Conservation (phyloP, 2,888 invertebrate species). For the Flexamia atlantica region DNA sequence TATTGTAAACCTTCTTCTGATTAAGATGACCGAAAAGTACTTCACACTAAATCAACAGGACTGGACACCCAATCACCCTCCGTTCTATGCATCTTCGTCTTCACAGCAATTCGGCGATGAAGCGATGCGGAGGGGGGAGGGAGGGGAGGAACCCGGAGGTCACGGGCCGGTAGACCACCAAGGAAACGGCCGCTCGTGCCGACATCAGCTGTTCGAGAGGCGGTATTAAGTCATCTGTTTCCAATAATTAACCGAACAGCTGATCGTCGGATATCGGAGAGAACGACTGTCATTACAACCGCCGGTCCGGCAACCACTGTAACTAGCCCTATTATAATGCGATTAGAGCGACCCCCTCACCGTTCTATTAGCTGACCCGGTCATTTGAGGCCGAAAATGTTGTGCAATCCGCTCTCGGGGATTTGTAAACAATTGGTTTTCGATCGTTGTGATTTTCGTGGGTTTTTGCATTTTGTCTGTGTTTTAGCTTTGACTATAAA, state of each 20-base stretch:
- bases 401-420: neutral
- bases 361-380: neutral
- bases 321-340: slow-evolving; percentile 45
- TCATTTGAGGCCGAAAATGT: slow-evolving; percentile 19
- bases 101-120: too few species aligned
- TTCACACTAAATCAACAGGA: too few species aligned
- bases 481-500: too few species aligned
- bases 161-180: slow-evolving; percentile 44
- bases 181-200: slow-evolving; percentile 41
- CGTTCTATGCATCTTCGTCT: too few species aligned
- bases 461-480: too few species aligned
- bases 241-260: slow-evolving; percentile 45
- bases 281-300: slow-evolving; percentile 18
- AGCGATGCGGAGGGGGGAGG: neutral
- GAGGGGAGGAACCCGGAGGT: neutral
- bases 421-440: neutral
- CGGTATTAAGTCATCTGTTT: slow-evolving; percentile 44
- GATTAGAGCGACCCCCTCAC: slow-evolving; percentile 26
- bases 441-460: too few species aligned
- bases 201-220: slow-evolving; percentile 4
- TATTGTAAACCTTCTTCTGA: too few species aligned
- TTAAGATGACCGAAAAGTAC: too few species aligned
- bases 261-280: slow-evolving; percentile 24
- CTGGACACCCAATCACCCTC: too few species aligned
- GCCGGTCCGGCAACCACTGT: slow-evolving; percentile 14